Conservation (phyloP, 2,113 vertebrate genomes). For the Nicator chloris region DNA sequence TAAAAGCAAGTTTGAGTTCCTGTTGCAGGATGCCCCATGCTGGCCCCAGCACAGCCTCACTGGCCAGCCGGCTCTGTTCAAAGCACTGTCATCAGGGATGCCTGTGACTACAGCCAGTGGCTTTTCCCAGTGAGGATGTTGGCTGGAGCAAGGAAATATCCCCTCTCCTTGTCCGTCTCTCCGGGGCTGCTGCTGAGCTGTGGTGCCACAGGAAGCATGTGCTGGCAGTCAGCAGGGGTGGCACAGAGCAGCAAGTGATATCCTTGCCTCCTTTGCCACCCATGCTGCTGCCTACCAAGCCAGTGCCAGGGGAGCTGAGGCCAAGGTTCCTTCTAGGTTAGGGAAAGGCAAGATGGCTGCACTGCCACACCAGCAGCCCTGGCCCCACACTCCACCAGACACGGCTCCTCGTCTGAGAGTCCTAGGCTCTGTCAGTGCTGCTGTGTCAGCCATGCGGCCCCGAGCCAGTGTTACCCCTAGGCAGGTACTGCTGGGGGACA, state of each 20-base stretch:
- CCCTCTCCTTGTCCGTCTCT: not conserved
- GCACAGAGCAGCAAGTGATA: slow-evolving; percentile 20
- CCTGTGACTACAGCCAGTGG: rapidly evolving
- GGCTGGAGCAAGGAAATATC: not conserved
- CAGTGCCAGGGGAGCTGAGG: not conserved
- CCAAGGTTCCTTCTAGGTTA: not conserved
- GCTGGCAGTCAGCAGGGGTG: not conserved
- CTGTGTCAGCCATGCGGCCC: rapidly evolving
- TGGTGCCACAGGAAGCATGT: rapidly evolving
- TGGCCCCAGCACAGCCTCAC: not conserved
- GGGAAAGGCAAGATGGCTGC: not conserved
- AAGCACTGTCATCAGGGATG: not conserved
- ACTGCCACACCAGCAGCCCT: rapidly evolving
- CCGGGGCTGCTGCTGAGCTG: rapidly evolving
- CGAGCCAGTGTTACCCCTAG: rapidly evolving
- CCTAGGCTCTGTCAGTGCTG: not conserved
- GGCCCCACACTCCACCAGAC: rapidly evolving
- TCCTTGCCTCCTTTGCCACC: not conserved
- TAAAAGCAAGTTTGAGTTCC: not conserved
- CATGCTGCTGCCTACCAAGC: not conserved
- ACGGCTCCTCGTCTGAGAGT: not conserved
- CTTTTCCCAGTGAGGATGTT: not conserved
- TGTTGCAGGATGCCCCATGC: rapidly evolving
- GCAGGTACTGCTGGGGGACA: rapidly evolving
- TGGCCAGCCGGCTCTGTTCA: rapidly evolving